A percentile compares a stretch with the other conserved stretches of the same genome.
Conservation (phyloP, 2,113 vertebrate species). For the Alaudala cheleensis region DNA sequence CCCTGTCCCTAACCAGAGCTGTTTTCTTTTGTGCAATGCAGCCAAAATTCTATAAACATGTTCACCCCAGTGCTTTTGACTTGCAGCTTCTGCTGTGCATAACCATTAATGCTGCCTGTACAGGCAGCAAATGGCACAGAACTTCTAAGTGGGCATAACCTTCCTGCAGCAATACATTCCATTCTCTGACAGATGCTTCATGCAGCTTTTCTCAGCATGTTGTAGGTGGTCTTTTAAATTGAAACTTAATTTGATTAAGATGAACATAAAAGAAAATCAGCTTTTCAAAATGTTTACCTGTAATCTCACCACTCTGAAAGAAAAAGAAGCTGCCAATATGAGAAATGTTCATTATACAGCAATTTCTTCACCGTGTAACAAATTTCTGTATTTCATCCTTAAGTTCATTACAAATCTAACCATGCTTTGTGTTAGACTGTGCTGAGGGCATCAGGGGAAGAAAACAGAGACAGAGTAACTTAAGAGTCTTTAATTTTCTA, state of each 20-base stretch:
- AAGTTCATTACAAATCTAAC: conserved; percentile 35
- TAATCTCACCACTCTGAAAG: background rate
- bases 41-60: conserved; percentile 53
- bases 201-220: conserved; percentile 77
- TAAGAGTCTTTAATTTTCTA: background rate
- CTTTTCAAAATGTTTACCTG: background rate
- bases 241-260: conserved; percentile 71
- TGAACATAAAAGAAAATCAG: conserved; percentile 83
- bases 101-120: conserved; percentile 55
- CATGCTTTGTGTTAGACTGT: background rate
- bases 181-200: conserved; percentile 68
- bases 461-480: background rate
- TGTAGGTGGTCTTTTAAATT: conserved; percentile 60
- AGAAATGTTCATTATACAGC: background rate
- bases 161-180: conserved; percentile 57
- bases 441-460: background rate
- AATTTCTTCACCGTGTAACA: background rate
- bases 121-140: conserved; percentile 49
- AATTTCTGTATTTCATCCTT: background rate
- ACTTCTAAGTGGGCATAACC: conserved; percentile 33
- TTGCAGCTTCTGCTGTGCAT: conserved; percentile 76
- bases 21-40: conserved; percentile 69
- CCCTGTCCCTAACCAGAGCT: conserved; percentile 66
- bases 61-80: conserved; percentile 74
- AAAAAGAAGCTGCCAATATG: background rate